Evolutionary conservation across 2,888 invertebrate species (phyloP), one percentile per base, ranked within the genome.

Genomic region (Campoplex capitator): DNA sequence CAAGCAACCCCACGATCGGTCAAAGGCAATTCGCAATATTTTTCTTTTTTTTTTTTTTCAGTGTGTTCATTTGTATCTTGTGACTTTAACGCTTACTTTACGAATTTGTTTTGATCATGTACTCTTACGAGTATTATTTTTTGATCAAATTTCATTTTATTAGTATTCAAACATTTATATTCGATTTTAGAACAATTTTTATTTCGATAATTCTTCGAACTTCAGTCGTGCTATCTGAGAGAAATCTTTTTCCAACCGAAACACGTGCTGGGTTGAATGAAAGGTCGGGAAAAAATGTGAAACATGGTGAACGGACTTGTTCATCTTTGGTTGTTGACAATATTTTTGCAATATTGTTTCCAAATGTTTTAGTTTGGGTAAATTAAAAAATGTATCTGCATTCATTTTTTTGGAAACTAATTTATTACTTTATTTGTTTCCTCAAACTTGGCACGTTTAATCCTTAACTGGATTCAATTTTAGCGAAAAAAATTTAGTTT

Each of bases 1-100:
- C 94, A 94, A 94, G 94, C 94, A 94, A 94, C 94, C 93, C 94
- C 94, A 94, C 93, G 89, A 93, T 94, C 94, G 94, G 94, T 94
- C 93, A 94, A 83, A 94, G 94, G 94, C 94, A 93, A 92, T 90
- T 89, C 51, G 90, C 90, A 89, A 90, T 90, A 42, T 90, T 89
- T 88, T 85, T 90, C 82, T 88, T 45, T 78, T 74, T 67, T 45
- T 78, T 74, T 67, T 75, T 58, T 71, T 80, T 79, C 68, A 85
- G 77, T 81, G 48, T 82, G 67, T 84, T 42, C 65, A 73, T 67
- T 81, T 42, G 58, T 76, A 67, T 58, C 48, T 78, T 71, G 16
- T 62, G 32, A 62, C 32, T 32, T 62, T 32, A 16, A 32, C 62
- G 62, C 32, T 11, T 62, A 16, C 2, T 32, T 16, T 32, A 62